Base-by-base conservation (phyloP, 1,140 invertebrate species). In the Colletes latitarsis region DNA sequence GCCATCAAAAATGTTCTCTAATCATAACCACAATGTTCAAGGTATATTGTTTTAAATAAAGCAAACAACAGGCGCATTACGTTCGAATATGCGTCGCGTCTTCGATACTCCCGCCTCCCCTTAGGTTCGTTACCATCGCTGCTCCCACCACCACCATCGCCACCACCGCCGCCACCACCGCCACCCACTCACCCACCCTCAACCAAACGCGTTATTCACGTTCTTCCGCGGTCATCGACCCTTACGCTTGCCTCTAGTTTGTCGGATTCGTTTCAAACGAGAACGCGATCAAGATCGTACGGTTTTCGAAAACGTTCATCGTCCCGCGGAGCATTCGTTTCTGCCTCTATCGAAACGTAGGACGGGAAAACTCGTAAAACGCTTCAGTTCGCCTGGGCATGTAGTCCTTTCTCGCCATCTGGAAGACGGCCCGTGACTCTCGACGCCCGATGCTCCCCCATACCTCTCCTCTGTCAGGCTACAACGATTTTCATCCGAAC, bases 141-240 rank as follows among this genome's bases (percentile, higher is more conserved):
- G 19, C 46, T 53, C n/a, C 46, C 57, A 53, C 52, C 58, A 39
- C 21, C 71, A n/a, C 15, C 12, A 19, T n/a, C 19, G 17, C 9
- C 21, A 10, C 4, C 46, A 63, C 21, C 43, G n/a, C 46, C 74
- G 6, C 30, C 39, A 39, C 19, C 66, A 0, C 3, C 74, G 6
- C 52, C 52, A 15, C 19, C 64, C 12, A 53, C 41, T 21, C 21
- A 67, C 43, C 72, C 71, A 60, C 76, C 58, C 76, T 72, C 62
- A 43, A 30, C 58, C 39, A 53, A 64, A 39, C 49, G 17, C 57
- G 76, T 77, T 63, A 43, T 39, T 71, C 76, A 30, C 67, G 67
- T 71, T 77, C 57, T 68, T 55, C 30, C 14, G 46, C 76, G 76
- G 76, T 77, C 76, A 77, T 43, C 76, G 76, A 77, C 76, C 76